Percentiles rank a stretch among this genome's conserved stretches.
Evolutionary conservation across 1,140 invertebrate species (phyloP).

Genomic region (Rhyacophila brunnea): DNA sequence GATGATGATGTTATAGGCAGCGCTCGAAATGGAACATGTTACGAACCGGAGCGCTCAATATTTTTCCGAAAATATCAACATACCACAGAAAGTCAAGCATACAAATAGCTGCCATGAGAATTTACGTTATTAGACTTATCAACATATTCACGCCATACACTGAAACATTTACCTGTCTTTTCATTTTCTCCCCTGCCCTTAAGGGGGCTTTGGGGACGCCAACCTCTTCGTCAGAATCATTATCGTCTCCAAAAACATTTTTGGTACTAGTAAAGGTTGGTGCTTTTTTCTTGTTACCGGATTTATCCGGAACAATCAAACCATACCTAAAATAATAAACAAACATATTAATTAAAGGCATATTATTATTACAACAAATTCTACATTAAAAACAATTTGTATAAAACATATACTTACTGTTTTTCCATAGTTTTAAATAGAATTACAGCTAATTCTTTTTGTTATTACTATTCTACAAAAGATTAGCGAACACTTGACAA

Average conservation of each 20-base stretch:
- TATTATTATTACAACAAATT: neutral
- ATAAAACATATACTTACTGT: neutral
- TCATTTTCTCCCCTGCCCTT: slow-evolving; percentile 42
- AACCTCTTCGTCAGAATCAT: slow-evolving; percentile 47
- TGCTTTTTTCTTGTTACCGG: slow-evolving; percentile 32
- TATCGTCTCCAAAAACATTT: slow-evolving; percentile 53
- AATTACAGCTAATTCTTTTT: too few relatives aligned
- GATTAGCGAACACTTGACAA: too few relatives aligned
- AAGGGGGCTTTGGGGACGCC: slow-evolving; percentile 37
- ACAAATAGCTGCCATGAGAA: too few relatives aligned
- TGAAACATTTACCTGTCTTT: slow-evolving; percentile 43
- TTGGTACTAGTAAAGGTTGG: slow-evolving; percentile 45
- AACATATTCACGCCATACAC: too few relatives aligned
- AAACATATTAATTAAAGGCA: neutral
- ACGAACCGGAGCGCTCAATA: too few relatives aligned
- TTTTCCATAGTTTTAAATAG: too few relatives aligned
- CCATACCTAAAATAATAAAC: slow-evolving; percentile 42
- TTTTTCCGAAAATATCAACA: too few relatives aligned
- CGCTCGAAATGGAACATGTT: too few relatives aligned
- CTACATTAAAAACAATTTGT: neutral
- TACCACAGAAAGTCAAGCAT: too few relatives aligned
- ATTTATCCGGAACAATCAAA: slow-evolving; percentile 46
- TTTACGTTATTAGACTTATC: too few relatives aligned
- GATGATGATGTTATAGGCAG: too few relatives aligned
- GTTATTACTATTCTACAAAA: too few relatives aligned